These are phyloP conservation scores for Chelonoidis abingdonii DNA, from an alignment of 2,113 vertebrate species.

Conservation along the genomic window DNA sequence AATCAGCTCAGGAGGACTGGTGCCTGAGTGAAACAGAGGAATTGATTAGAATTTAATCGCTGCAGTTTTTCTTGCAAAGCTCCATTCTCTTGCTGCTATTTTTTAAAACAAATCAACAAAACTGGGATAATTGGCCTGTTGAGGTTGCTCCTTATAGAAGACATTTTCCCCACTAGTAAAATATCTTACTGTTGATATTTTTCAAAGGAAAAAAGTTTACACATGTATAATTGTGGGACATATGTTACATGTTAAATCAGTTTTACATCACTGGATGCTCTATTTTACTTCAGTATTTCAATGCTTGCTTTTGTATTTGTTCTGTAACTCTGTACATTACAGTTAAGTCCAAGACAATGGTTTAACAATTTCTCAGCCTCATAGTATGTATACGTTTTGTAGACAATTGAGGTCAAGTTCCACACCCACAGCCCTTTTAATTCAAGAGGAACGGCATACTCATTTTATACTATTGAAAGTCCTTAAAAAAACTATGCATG, in stretches of 20 bases:
- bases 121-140: constrained; percentile 9
- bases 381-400: constrained; percentile 31
- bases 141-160: constrained; percentile 24
- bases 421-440: neutral
- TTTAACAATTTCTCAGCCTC: neutral
- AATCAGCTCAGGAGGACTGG: neutral
- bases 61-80: neutral
- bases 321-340: constrained; percentile 47
- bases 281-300: constrained; percentile 72
- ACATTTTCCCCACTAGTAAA: constrained; percentile 13
- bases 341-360: constrained; percentile 13
- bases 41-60: neutral
- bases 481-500: constrained; percentile 87
- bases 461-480: constrained; percentile 63
- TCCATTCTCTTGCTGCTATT: constrained; percentile 56
- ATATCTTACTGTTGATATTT: constrained; percentile 35
- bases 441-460: constrained; percentile 44
- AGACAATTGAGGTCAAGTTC: neutral
- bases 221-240: constrained; percentile 48
- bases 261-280: constrained; percentile 66
- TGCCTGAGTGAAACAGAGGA: neutral
- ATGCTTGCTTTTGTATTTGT: constrained; percentile 55
- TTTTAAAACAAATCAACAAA: neutral
- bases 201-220: constrained; percentile 57
- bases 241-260: constrained; percentile 14